phyloP scores from a whole-genome alignment of 2,113 vertebrate genomes.

The Neoarius graeffei region DNA sequence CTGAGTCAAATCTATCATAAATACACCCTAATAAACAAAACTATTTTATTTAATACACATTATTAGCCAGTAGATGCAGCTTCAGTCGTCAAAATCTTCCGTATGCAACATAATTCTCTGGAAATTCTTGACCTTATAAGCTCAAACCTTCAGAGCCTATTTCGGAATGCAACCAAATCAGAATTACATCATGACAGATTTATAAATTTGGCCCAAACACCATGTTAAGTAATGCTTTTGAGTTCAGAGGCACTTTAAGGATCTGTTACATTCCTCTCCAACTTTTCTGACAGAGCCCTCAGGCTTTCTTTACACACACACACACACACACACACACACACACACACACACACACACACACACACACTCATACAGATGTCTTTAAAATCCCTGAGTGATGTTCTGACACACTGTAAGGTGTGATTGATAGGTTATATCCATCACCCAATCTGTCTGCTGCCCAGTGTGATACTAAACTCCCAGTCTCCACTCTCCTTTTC shows the following conservation, averaged over 20 bases:
- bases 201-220: not conserved
- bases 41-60: not conserved
- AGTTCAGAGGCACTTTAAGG: not conserved
- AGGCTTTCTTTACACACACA: not conserved
- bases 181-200: not conserved
- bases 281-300: not conserved
- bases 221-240: not conserved
- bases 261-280: not conserved
- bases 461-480: conserved; percentile 62
- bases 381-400: conserved; percentile 63
- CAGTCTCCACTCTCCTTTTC: conserved; percentile 51
- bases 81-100: not conserved
- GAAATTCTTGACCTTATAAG: not conserved
- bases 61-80: not conserved
- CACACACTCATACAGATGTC: conserved; percentile 33
- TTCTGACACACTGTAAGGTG: conserved; percentile 58
- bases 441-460: conserved; percentile 66
- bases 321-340: conserved; percentile 17
- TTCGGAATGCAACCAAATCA: not conserved
- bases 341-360: conserved; percentile 14
- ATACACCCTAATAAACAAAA: not conserved
- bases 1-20: not conserved
- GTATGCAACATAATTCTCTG: not conserved
- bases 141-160: not conserved
- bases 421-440: conserved; percentile 75